Evolutionary conservation across 2,797 vertebrate species (phyloP).

Genomic region (Carcharodon carcharias): DNA sequence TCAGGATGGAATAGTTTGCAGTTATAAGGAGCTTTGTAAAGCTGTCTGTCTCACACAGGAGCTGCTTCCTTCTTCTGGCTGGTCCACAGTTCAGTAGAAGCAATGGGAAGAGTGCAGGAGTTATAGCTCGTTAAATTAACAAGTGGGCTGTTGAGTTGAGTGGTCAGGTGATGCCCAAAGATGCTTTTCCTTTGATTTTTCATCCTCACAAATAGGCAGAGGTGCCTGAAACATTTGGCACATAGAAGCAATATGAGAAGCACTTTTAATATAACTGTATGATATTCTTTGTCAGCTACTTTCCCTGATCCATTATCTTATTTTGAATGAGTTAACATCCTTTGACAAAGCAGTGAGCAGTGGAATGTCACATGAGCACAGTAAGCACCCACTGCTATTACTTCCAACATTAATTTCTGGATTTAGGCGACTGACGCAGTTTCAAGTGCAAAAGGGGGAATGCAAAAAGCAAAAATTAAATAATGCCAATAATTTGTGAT

Average conservation of each 20-base stretch:
- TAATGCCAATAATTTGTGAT: background rate
- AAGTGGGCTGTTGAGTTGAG: no score
- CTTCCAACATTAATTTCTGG: background rate
- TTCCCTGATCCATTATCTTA: background rate
- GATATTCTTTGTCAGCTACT: background rate
- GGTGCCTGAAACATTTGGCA: background rate
- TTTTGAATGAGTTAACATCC: background rate
- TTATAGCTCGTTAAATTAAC: no score
- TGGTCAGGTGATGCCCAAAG: no score
- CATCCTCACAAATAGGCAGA: no score
- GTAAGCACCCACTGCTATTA: background rate
- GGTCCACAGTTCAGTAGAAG: background rate
- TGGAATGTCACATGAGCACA: background rate
- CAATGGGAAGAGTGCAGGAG: background rate
- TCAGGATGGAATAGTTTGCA: background rate
- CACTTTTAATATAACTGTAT: background rate
- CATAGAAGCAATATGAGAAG: background rate
- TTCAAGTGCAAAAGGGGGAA: background rate
- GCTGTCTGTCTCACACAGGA: background rate
- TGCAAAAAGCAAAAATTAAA: background rate
- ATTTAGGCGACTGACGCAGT: background rate
- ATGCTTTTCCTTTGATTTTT: no score
- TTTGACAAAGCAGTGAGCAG: background rate
- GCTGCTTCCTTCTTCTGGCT: background rate
- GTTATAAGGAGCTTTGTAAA: background rate